Conservation (phyloP, 2,113 vertebrate genomes). For the Canis aureus region DNA sequence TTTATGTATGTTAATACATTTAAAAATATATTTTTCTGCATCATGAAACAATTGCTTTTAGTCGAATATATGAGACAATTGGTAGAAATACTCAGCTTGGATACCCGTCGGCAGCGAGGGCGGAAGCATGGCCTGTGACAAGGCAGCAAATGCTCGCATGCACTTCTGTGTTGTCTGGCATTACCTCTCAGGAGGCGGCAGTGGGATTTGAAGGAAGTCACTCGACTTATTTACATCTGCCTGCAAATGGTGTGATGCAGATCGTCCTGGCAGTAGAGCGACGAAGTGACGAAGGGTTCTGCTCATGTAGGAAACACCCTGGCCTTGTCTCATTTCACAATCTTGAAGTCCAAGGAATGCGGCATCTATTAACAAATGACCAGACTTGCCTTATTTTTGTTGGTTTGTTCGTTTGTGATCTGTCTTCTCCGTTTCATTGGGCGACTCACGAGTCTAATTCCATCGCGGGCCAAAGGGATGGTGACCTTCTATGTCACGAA, state of each 20-base stretch:
- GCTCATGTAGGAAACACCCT: background rate
- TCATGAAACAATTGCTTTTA: background rate
- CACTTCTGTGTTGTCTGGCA: background rate
- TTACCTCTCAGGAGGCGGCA: background rate
- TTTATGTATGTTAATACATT: background rate
- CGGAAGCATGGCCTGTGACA: accelerated
- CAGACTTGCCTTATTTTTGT: background rate
- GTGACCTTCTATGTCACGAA: too few relatives aligned
- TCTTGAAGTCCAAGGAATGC: background rate
- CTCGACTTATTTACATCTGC: background rate
- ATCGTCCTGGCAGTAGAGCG: accelerated
- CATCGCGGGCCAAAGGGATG: background rate
- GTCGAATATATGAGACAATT: background rate
- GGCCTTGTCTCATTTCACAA: background rate
- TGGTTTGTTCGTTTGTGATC: background rate
- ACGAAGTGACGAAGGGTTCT: background rate
- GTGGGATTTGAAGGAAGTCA: background rate
- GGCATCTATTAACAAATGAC: background rate
- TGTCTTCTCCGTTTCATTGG: background rate
- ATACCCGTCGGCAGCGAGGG: background rate
- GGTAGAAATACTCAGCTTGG: background rate
- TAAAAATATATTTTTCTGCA: background rate
- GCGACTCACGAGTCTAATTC: background rate
- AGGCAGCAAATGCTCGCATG: accelerated
- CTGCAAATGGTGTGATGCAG: background rate